phyloP scores from a whole-genome alignment of 2,888 invertebrate genomes.

The Cryptocephalus moraei region DNA sequence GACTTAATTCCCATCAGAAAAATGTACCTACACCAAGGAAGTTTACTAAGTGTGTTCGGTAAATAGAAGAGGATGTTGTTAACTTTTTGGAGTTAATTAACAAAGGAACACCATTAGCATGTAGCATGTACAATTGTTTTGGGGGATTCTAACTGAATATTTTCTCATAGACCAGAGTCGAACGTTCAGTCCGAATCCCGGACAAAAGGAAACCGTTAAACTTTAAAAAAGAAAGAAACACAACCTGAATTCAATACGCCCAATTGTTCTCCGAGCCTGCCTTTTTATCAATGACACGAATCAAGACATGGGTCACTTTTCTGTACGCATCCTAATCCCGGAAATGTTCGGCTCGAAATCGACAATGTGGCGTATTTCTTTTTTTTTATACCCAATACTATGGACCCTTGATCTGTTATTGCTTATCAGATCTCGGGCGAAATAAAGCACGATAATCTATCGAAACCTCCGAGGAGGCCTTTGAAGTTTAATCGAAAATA shows the following conservation, averaged over 20 bases:
- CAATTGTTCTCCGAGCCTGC: conserved; percentile 13
- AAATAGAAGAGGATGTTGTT: too few relatives aligned
- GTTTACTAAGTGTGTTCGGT: too few relatives aligned
- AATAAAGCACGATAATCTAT: conserved; percentile 32
- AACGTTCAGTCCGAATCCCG: too few relatives aligned
- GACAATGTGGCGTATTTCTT: conserved; percentile 24
- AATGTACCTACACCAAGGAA: too few relatives aligned
- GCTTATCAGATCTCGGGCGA: conserved; percentile 31
- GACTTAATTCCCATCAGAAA: too few relatives aligned
- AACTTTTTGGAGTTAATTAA: too few relatives aligned
- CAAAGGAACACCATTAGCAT: too few relatives aligned
- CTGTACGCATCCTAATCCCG: conserved; percentile 15
- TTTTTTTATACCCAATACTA: conserved; percentile 20
- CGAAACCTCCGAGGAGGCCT: conserved; percentile 34
- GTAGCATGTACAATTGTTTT: too few relatives aligned
- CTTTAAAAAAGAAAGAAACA: conserved; percentile 7
- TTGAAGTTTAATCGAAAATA: conserved; percentile 37
- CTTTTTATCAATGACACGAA: conserved; percentile 16
- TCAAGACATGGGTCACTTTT: conserved; percentile 24
- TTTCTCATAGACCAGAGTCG: too few relatives aligned
- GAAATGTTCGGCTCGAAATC: conserved; percentile 22
- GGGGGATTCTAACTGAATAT: too few relatives aligned
- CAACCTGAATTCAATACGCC: conserved; percentile 6
- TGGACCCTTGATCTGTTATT: conserved; percentile 20
- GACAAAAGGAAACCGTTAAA: neutral